A percentile compares a stretch with the other conserved stretches of the same genome.
phyloP scores from a whole-genome alignment of 2,888 invertebrate genomes.

The Noctua comes region DNA sequence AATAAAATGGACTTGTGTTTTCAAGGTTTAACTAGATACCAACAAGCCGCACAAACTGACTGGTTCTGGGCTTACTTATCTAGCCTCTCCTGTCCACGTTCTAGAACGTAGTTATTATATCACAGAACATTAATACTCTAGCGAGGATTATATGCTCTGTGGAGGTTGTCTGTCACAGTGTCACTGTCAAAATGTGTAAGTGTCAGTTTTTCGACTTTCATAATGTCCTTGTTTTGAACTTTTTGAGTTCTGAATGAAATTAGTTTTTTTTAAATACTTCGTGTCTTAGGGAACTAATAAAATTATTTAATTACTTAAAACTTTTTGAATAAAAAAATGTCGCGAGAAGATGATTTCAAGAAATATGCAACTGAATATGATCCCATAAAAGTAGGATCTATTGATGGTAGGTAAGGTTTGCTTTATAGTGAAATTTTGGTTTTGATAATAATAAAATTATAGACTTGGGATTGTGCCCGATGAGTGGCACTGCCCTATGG shows the following conservation, averaged over 20 bases:
- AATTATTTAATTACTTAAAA: not conserved
- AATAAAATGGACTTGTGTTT: not conserved
- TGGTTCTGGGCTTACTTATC: not conserved
- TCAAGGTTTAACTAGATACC: not conserved
- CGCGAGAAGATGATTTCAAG: constrained; percentile 73
- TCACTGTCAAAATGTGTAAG: not conserved
- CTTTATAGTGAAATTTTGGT: not conserved
- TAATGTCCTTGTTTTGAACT: not conserved
- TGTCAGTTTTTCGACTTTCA: not conserved
- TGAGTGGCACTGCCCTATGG: not conserved
- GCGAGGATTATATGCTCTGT: not conserved
- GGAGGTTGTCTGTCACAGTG: not conserved
- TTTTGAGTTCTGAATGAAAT: not conserved
- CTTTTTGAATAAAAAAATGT: constrained; percentile 56
- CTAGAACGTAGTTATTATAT: not conserved
- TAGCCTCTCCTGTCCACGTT: not conserved
- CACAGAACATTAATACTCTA: no score
- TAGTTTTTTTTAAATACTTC: not conserved
- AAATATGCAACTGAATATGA: constrained; percentile 91
- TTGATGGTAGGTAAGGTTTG: constrained; percentile 91
- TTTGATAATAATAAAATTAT: not conserved
- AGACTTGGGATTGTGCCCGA: not conserved
- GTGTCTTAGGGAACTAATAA: not conserved
- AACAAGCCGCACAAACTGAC: not conserved
- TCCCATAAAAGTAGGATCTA: constrained; percentile 95